Conservation (phyloP, 2,888 invertebrate genomes). For the Chesias legatella region DNA sequence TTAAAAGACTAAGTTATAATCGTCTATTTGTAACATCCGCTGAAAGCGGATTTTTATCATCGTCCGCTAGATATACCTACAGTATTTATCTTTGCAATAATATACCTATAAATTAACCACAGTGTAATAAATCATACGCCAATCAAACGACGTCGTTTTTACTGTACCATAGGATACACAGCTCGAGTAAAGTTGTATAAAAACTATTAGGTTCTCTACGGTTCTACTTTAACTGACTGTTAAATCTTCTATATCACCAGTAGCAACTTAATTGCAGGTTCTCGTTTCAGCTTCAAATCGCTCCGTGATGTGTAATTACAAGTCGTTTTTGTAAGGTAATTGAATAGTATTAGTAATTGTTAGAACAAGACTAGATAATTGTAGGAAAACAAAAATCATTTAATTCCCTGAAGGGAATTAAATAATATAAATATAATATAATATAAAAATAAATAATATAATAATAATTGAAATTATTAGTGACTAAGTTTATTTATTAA, state of each 20-base stretch:
- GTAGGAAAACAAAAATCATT: constrained; percentile 7
- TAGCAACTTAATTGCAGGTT: constrained; percentile 10
- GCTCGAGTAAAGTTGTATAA: no score
- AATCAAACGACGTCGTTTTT: constrained; percentile 55
- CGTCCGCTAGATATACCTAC: constrained; percentile 57
- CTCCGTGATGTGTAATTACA: constrained; percentile 9
- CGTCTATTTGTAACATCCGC: no score
- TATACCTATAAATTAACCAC: constrained; percentile 50
- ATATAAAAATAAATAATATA: no score
- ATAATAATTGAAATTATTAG: no score
- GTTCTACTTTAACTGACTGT: constrained; percentile 2
- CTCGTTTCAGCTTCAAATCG: constrained; percentile 7
- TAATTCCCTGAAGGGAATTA: no score
- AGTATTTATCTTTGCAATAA: constrained; percentile 64
- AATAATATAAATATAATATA: no score
- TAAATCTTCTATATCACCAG: not conserved
- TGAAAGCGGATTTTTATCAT: no score
- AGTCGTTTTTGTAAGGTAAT: constrained; percentile 25
- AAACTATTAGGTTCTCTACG: no score
- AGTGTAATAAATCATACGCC: constrained; percentile 59
- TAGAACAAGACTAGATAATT: constrained; percentile 14
- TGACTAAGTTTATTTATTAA: no score
- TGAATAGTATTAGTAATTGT: constrained; percentile 19
- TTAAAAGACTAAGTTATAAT: no score
- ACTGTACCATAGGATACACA: constrained; percentile 3